Evolutionary conservation across 1,140 invertebrate genomes (phyloP), one percentile per base, ranked within the genome.

Genomic region (Dendroctonus valens): DNA sequence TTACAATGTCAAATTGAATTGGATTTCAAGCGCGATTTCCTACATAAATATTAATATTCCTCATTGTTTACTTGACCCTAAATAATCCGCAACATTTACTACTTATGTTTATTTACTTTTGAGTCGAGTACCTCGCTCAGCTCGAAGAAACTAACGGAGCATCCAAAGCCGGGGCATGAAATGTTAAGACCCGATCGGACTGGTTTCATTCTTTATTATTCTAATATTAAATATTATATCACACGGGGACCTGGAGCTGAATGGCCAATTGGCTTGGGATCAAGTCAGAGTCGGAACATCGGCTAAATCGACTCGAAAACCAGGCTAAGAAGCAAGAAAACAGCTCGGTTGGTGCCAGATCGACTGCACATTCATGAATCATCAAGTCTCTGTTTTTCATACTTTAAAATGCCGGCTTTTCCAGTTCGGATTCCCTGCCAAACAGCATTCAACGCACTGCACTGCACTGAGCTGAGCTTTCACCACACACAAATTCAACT

Each of bases 221-320:
- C 50, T 63, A 63, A 63, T 63, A 63, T 54, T 63, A 63, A 63
- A 63, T 63, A 63, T 63, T 54, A 63, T 63, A 63, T 63, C 60
- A 63, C 51, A 63, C 41, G 48, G 59, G 49, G 58, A 59, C 48
- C 44, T 48, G 57, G 37, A 49, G 38, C 42, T 48, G 37, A 52
- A 61, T 61, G 59, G 41, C n/a, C 59, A 61, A 61, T 61, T 61
- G 48, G 7, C 37, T 15, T 52, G 38, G 26, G 3, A 1, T 26
- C 26, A 26, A 26, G 26, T 26, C 26, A 26, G 26, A 26, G 26
- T 26, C 26, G 26, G 26, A 26, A 26, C 26, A 26, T 26, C 26
- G 26, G 26, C 26, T 26, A 3, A 26, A 26, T 26, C 26, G 26
- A 26, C 26, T 26, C 26, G 1, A 26, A 26, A 26, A 26, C 26